Percentiles rank a stretch among this genome's conserved stretches.
Evolutionary conservation across 2,113 vertebrate genomes (phyloP).

Genomic region (Phalacrocorax aristotelis): DNA sequence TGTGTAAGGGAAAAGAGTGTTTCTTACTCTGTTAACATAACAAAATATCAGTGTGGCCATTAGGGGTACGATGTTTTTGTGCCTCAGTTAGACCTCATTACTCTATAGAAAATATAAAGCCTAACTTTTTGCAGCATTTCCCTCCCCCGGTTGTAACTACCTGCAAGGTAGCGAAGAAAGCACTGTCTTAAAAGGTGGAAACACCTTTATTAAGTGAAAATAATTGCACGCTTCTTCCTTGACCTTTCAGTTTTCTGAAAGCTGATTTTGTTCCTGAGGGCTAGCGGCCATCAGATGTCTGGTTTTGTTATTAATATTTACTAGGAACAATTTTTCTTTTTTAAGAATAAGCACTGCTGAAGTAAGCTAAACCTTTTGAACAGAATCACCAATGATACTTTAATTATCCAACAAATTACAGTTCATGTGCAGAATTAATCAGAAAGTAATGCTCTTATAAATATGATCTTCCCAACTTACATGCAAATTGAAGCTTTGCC

Average conservation of each 20-base stretch:
- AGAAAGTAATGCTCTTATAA: slow-evolving; percentile 10
- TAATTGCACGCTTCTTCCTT: slow-evolving; percentile 15
- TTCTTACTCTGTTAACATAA: slow-evolving; percentile 8
- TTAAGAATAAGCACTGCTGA: neutral
- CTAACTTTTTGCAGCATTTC: neutral
- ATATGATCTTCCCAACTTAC: slow-evolving; percentile 77
- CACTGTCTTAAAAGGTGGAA: neutral
- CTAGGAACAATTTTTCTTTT: neutral
- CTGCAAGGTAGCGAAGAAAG: neutral
- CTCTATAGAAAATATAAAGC: neutral
- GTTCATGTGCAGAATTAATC: slow-evolving; percentile 22
- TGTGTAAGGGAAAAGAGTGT: neutral
- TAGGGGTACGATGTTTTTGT: slow-evolving; percentile 37
- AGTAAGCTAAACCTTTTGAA: neutral
- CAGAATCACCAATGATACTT: neutral
- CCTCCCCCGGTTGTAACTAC: neutral
- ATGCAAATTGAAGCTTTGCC: slow-evolving; percentile 89
- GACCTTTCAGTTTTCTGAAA: slow-evolving; percentile 34
- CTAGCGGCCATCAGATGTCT: neutral
- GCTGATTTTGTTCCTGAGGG: neutral
- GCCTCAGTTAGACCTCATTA: slow-evolving; percentile 15
- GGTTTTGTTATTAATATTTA: neutral
- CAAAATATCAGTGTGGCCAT: slow-evolving; percentile 58
- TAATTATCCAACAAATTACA: slow-evolving; percentile 31
- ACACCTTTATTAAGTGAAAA: slow-evolving; percentile 2